A percentile compares a stretch with the other conserved stretches of the same genome.
These are phyloP conservation scores for Tautogolabrus adspersus DNA, from an alignment of 2,113 vertebrate species.

Conservation along the genomic window DNA sequence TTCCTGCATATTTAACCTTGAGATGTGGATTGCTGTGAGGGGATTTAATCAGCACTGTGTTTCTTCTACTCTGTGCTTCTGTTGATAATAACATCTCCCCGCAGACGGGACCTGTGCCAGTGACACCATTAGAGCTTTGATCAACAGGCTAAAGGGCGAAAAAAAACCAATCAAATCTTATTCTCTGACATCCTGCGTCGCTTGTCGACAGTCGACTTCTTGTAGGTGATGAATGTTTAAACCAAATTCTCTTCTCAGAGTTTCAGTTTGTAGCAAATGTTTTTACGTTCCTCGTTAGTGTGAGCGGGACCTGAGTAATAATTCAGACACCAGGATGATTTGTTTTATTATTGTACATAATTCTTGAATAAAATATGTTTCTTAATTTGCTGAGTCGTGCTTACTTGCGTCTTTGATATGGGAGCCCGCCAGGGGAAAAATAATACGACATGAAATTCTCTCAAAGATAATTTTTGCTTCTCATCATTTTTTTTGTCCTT, in stretches of 20 bases:
- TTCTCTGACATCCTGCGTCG: background rate
- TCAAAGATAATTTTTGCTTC: too few species aligned
- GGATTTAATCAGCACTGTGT: conserved; percentile 11
- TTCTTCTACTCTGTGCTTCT: too few species aligned
- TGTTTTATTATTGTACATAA: conserved; percentile 40
- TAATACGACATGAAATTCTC: background rate
- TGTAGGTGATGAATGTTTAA: conserved; percentile 6
- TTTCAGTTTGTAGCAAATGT: background rate
- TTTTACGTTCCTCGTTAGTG: conserved; percentile 14
- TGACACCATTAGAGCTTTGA: conserved; percentile 41
- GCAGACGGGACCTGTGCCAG: conserved; percentile 51
- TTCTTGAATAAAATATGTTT: conserved; percentile 58
- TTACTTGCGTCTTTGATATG: background rate
- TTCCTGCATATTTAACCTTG: conserved; percentile 18
- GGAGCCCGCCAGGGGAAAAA: too few species aligned
- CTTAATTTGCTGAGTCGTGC: conserved; percentile 30
- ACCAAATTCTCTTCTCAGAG: conserved; percentile 14
- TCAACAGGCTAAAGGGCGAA: conserved; percentile 29
- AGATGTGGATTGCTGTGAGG: conserved; percentile 17
- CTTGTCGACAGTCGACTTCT: background rate
- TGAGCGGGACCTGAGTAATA: background rate
- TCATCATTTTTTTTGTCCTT: too few species aligned
- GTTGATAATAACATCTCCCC: background rate
- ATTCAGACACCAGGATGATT: conserved; percentile 7
- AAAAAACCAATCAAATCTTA: conserved; percentile 23